Percentiles rank a stretch among this genome's conserved stretches.
These are phyloP conservation scores for Taxidea taxus DNA, from an alignment of 2,113 vertebrate genomes.

Conservation along the genomic window DNA sequence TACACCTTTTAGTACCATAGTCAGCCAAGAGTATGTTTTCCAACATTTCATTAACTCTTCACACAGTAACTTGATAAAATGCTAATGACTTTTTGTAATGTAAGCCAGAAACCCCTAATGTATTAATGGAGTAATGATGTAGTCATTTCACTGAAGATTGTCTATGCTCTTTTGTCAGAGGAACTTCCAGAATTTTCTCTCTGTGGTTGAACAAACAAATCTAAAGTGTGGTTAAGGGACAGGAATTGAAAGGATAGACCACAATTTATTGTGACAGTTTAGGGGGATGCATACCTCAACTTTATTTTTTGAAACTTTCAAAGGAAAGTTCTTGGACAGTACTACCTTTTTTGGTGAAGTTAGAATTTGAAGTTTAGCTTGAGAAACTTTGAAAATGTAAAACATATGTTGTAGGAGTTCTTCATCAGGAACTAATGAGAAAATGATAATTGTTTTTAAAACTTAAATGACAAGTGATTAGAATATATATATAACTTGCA, in stretches of 20 bases:
- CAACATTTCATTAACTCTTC: neutral
- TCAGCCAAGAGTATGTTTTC: neutral
- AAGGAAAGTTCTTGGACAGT: neutral
- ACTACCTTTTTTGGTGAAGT: slow-evolving; percentile 17
- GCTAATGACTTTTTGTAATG: neutral
- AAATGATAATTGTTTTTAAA: slow-evolving; percentile 39
- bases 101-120: slow-evolving; percentile 11
- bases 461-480: slow-evolving; percentile 14
- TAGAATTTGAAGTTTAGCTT: slow-evolving; percentile 42
- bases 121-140: neutral
- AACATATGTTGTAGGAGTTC: slow-evolving; percentile 19
- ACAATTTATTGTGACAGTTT: neutral
- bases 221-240: neutral
- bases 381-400: slow-evolving; percentile 23
- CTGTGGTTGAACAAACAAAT: neutral
- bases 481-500: neutral
- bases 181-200: slow-evolving; percentile 46
- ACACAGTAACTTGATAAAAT: neutral
- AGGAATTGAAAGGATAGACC: neutral
- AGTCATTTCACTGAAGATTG: slow-evolving; percentile 7
- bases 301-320: neutral
- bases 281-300: neutral
- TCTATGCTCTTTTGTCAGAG: neutral
- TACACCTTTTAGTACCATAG: neutral
- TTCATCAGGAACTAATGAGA: slow-evolving; percentile 31